phyloP scores from a whole-genome alignment of 2,797 vertebrate genomes.

The Acomys russatus region DNA sequence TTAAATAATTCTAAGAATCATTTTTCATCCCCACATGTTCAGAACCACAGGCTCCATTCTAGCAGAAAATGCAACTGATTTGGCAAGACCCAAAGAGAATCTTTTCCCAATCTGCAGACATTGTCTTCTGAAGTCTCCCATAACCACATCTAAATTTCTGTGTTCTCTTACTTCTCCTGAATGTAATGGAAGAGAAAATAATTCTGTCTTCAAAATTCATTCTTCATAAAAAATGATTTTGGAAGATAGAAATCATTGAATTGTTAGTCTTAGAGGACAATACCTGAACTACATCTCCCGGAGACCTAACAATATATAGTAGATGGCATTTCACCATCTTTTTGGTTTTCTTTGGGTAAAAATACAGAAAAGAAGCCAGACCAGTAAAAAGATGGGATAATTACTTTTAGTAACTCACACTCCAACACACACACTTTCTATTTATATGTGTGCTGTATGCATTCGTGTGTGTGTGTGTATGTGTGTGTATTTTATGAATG shows the following conservation, averaged over 20 bases:
- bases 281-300: conserved; percentile 11
- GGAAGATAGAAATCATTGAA: conserved; percentile 45
- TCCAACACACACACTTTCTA: neutral
- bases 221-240: neutral
- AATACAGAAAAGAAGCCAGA: neutral
- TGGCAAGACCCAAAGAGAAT: neutral
- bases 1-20: neutral
- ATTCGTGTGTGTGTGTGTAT: neutral
- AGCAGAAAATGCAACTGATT: neutral
- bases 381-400: neutral
- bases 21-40: neutral
- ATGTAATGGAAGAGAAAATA: conserved; percentile 6
- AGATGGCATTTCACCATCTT: neutral
- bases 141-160: neutral
- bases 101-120: neutral
- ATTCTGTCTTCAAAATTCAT: neutral
- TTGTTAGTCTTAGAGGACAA: conserved; percentile 20
- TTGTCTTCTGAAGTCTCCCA: neutral
- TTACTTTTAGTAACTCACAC: neutral
- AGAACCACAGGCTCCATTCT: neutral
- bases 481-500: too few relatives aligned
- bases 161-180: conserved; percentile 30
- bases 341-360: conserved; percentile 5
- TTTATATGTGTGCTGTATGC: neutral
- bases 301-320: neutral